These are phyloP conservation scores for Oreotrochilus melanogaster DNA, from an alignment of 2,113 vertebrate species.

Conservation along the genomic window DNA sequence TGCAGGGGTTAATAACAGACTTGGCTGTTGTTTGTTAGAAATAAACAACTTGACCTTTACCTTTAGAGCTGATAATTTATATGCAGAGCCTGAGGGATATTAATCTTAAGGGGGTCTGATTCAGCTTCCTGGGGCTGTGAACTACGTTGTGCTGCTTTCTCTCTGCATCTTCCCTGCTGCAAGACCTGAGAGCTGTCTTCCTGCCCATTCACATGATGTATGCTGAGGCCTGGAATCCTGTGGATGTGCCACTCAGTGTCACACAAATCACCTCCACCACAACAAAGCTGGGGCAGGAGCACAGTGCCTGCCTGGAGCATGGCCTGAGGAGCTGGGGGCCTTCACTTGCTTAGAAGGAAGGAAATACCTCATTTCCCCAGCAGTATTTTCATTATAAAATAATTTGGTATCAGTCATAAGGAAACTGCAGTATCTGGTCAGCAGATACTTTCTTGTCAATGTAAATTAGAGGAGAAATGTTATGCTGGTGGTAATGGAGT, in stretches of 20 bases:
- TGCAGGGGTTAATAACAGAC: neutral
- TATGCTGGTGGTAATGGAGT: neutral
- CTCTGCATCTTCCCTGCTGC: neutral
- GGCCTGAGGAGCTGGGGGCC: neutral
- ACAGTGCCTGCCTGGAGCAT: rapidly evolving
- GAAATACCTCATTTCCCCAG: neutral
- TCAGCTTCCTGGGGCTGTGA: neutral
- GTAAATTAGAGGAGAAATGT: neutral
- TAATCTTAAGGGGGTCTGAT: neutral
- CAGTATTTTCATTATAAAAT: neutral
- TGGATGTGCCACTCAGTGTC: neutral
- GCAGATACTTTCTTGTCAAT: neutral
- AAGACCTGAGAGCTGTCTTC: neutral
- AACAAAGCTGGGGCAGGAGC: neutral
- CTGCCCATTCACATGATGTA: rapidly evolving
- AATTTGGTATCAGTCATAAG: neutral
- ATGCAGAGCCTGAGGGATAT: neutral
- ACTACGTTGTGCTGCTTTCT: neutral
- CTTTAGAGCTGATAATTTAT: neutral
- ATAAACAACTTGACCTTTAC: neutral
- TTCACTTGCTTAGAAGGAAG: neutral
- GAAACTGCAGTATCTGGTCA: neutral
- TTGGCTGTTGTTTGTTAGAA: neutral
- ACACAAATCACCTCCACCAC: neutral
- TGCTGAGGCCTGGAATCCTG: rapidly evolving